A percentile compares a stretch with the other conserved stretches of the same genome.
Conservation (phyloP, 2,113 vertebrate species). For the Tragelaphus scriptus region DNA sequence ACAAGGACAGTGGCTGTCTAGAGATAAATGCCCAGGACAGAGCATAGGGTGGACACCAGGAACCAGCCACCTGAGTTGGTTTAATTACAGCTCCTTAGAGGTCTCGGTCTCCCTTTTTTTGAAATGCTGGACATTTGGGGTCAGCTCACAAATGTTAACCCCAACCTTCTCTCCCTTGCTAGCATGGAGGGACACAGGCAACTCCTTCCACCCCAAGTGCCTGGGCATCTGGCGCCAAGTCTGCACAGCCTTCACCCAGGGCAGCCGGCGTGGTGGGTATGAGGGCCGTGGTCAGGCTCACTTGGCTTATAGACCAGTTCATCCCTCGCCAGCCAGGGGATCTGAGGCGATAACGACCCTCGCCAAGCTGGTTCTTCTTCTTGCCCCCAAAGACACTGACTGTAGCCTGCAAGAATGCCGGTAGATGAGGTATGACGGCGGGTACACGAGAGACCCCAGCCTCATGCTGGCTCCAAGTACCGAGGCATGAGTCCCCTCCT, state of each 20-base stretch:
- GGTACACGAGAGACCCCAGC: background rate
- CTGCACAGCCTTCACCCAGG: background rate
- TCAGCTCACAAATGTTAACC: background rate
- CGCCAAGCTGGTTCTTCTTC: background rate
- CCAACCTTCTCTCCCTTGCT: background rate
- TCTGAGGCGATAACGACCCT: background rate
- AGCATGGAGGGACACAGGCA: background rate
- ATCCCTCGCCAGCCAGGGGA: background rate
- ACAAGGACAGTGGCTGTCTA: background rate
- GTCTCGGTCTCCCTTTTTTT: background rate
- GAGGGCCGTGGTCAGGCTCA: background rate
- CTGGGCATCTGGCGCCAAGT: background rate
- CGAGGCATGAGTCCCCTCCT: background rate
- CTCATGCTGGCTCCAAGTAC: background rate
- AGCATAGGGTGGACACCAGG: background rate
- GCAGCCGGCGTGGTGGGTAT: background rate
- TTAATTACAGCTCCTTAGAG: background rate
- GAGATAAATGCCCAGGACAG: background rate
- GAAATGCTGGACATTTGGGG: background rate
- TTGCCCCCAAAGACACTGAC: background rate
- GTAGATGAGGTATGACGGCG: background rate
- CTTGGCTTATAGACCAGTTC: background rate
- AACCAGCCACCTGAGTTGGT: background rate
- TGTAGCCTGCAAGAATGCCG: background rate
- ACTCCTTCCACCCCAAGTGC: background rate